Percentiles rank a stretch among this genome's conserved stretches.
Evolutionary conservation across 2,797 vertebrate species (phyloP).

Genomic region (Chaunax sp.): DNA sequence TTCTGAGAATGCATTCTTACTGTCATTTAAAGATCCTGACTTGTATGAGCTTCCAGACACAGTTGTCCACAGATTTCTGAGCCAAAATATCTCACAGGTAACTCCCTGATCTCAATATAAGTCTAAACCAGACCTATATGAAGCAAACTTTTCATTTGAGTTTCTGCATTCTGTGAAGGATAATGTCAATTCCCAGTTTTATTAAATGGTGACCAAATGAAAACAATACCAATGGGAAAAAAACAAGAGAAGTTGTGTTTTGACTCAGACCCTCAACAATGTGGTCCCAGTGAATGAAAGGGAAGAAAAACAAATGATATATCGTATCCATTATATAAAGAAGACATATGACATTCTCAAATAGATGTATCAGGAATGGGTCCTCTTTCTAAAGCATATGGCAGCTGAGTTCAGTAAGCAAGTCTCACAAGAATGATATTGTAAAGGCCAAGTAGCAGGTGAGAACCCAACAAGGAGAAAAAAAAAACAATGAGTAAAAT

Average conservation of each 20-base stretch:
- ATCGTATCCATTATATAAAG: slow-evolving; percentile 41
- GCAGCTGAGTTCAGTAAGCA: slow-evolving; percentile 51
- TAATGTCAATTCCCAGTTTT: slow-evolving; percentile 20
- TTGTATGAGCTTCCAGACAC: slow-evolving; percentile 36
- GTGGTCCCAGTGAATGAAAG: slow-evolving; percentile 38
- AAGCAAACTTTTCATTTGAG: slow-evolving; percentile 8
- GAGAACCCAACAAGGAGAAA: slow-evolving; percentile 58
- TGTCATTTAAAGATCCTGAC: slow-evolving; percentile 17
- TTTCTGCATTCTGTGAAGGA: slow-evolving; percentile 3
- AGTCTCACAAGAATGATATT: slow-evolving; percentile 25
- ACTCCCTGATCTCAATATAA: slow-evolving; percentile 36
- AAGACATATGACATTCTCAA: slow-evolving; percentile 23
- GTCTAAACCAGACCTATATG: slow-evolving; percentile 34
- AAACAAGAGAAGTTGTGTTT: slow-evolving; percentile 23
- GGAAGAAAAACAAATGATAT: slow-evolving; percentile 27
- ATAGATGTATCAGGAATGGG: slow-evolving; percentile 35
- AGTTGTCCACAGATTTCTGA: slow-evolving; percentile 36
- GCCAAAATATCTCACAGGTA: slow-evolving; percentile 24
- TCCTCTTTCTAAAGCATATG: slow-evolving; percentile 45
- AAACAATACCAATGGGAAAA: slow-evolving; percentile 9
- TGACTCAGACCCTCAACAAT: slow-evolving; percentile 48
- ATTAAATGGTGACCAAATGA: slow-evolving; percentile 25
- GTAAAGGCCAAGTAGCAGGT: slow-evolving; percentile 37
- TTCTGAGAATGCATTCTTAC: not conserved
- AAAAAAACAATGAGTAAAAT: slow-evolving; percentile 36